Percentiles rank a stretch among this genome's conserved stretches.
phyloP scores from a whole-genome alignment of 2,113 vertebrate genomes.

The Cromileptes altivelis region DNA sequence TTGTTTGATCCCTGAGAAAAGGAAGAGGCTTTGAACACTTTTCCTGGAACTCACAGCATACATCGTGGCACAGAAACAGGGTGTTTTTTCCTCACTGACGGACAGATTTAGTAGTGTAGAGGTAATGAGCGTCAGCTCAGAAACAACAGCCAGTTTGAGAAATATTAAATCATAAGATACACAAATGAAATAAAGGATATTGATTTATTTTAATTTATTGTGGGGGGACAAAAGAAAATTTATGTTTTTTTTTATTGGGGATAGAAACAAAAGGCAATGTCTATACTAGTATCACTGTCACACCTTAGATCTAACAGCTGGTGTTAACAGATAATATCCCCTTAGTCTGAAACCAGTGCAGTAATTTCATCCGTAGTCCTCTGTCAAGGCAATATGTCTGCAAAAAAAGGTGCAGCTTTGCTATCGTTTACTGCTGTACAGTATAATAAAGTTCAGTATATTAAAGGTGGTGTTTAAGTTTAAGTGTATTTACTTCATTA shows the following conservation, averaged over 20 bases:
- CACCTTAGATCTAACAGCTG: neutral
- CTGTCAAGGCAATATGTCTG: neutral
- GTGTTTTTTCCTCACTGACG: conserved; percentile 72
- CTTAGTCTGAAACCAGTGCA: neutral
- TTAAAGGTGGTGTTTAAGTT: too few relatives aligned
- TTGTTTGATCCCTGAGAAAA: conserved; percentile 79
- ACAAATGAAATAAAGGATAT: neutral
- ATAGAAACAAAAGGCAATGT: neutral
- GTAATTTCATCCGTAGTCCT: neutral
- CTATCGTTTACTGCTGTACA: too few relatives aligned
- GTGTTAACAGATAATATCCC: neutral
- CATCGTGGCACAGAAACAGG: conserved; percentile 41
- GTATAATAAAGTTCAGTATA: neutral
- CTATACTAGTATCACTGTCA: neutral
- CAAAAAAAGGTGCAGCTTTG: neutral
- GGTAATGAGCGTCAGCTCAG: neutral
- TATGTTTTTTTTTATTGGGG: neutral
- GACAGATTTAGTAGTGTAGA: conserved; percentile 35
- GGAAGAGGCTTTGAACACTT: conserved; percentile 80
- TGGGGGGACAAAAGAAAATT: neutral
- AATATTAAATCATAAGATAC: neutral
- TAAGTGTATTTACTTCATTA: too few relatives aligned
- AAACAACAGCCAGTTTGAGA: neutral
- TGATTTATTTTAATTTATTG: neutral
- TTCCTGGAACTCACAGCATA: conserved; percentile 74